A percentile compares a stretch with the other conserved stretches of the same genome.
Conservation (phyloP, 2,113 vertebrate species). For the Pedionomus torquatus region DNA sequence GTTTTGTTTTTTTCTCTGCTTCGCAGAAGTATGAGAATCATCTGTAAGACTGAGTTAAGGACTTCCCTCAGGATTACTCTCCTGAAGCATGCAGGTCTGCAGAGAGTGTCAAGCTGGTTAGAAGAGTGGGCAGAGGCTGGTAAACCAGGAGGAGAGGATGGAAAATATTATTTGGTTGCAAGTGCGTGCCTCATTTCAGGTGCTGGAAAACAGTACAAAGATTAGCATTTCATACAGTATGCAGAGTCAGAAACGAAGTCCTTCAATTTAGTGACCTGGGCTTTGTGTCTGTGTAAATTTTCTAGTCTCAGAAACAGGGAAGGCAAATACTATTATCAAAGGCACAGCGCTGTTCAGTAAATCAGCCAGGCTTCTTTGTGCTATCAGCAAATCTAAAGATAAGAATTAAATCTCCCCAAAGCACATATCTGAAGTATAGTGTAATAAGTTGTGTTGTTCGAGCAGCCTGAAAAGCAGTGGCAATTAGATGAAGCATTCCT, state of each 20-base stretch:
- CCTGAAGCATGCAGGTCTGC: neutral
- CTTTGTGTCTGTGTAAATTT: slow-evolving; percentile 39
- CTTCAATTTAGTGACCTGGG: neutral
- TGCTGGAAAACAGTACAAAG: neutral
- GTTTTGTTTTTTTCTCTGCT: neutral
- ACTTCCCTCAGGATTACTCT: neutral
- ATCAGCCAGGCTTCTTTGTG: neutral
- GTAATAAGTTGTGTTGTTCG: slow-evolving; percentile 4
- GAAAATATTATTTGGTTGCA: neutral
- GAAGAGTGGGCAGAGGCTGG: neutral
- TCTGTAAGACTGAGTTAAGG: neutral
- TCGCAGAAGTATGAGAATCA: neutral
- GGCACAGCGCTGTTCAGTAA: neutral
- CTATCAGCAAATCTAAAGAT: slow-evolving; percentile 58
- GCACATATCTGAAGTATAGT: neutral
- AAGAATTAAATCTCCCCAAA: slow-evolving; percentile 35
- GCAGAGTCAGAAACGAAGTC: slow-evolving; percentile 2
- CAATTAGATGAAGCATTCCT: slow-evolving; percentile 11
- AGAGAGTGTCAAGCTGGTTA: neutral
- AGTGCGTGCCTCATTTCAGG: neutral
- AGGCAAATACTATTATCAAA: slow-evolving; percentile 21
- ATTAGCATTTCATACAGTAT: neutral
- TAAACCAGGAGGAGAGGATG: neutral
- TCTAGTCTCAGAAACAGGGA: neutral
- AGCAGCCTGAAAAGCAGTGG: slow-evolving; percentile 6